A percentile compares a stretch with the other conserved stretches of the same genome.
Conservation (phyloP, 2,797 vertebrate species). For the Clarias platycephalus region DNA sequence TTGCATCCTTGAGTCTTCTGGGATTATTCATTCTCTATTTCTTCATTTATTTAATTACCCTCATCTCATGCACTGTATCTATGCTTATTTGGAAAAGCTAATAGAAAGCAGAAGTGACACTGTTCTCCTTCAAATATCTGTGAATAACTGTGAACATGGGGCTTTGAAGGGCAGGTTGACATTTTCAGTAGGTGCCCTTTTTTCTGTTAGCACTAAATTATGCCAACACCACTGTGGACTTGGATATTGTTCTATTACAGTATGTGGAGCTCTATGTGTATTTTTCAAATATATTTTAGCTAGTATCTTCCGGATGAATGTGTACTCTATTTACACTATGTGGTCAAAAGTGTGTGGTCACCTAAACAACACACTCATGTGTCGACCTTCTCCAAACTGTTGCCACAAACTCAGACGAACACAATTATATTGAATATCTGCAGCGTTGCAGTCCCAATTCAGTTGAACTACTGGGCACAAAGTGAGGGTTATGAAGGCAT, state of each 20-base stretch:
- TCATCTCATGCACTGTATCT: conserved; percentile 43
- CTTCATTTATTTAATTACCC: neutral
- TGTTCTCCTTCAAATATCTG: conserved; percentile 68
- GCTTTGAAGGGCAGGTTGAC: conserved; percentile 54
- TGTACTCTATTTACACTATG: neutral
- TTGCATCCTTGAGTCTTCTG: neutral
- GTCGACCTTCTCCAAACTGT: neutral
- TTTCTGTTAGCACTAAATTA: conserved; percentile 59
- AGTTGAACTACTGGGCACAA: neutral
- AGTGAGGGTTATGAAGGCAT: neutral
- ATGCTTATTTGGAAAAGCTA: conserved; percentile 58
- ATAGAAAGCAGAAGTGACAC: conserved; percentile 59
- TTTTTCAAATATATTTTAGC: neutral
- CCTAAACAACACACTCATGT: neutral
- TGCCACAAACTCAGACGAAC: neutral
- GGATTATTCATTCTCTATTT: neutral
- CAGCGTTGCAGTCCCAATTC: neutral
- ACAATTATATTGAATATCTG: neutral
- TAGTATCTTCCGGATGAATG: neutral
- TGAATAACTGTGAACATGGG: conserved; percentile 73
- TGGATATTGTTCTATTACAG: conserved; percentile 60
- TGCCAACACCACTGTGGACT: conserved; percentile 60
- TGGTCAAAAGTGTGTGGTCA: neutral
- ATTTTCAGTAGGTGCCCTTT: conserved; percentile 71
- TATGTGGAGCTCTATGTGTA: conserved; percentile 23